Evolutionary conservation across 1,140 invertebrate species (phyloP).

Genomic region (Pseudobourletiella spinata): DNA sequence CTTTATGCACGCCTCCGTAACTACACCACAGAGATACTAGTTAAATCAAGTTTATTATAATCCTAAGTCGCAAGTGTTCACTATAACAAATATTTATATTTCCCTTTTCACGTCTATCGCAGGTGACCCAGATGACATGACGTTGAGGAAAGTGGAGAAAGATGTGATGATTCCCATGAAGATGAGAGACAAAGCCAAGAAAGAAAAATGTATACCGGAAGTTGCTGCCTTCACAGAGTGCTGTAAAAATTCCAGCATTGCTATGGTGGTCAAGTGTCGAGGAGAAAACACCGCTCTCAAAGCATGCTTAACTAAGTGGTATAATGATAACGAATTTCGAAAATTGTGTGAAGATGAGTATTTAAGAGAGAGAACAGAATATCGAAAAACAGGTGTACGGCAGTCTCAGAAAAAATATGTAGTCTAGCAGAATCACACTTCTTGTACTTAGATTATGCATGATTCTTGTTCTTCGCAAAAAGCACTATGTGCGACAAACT

Average conservation of each 20-base stretch:
- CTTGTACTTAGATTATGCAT: too few relatives aligned
- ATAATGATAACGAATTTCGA: constrained; percentile 61
- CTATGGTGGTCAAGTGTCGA: constrained; percentile 64
- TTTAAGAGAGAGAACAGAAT: constrained; percentile 68
- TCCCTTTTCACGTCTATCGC: too few relatives aligned
- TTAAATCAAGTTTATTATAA: too few relatives aligned
- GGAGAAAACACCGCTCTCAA: constrained; percentile 57
- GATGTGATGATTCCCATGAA: constrained; percentile 77
- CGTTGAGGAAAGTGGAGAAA: constrained; percentile 69
- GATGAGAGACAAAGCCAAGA: constrained; percentile 66
- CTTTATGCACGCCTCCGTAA: too few relatives aligned
- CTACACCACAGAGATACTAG: too few relatives aligned
- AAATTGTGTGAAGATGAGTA: constrained; percentile 66
- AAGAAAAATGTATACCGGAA: constrained; percentile 63
- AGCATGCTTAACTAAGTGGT: constrained; percentile 65
- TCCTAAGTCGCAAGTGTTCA: too few relatives aligned
- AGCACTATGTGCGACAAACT: too few relatives aligned
- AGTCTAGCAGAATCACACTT: neutral
- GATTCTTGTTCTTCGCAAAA: too few relatives aligned
- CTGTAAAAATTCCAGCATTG: constrained; percentile 55
- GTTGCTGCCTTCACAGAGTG: constrained; percentile 65
- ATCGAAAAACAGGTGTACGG: constrained; percentile 62
- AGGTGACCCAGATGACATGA: constrained; percentile 76
- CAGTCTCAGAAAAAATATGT: neutral
- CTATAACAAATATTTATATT: too few relatives aligned